Evolutionary conservation across 1,140 invertebrate species (phyloP), one percentile per base, ranked within the genome.

Genomic region (Drosophila grimshawi): DNA sequence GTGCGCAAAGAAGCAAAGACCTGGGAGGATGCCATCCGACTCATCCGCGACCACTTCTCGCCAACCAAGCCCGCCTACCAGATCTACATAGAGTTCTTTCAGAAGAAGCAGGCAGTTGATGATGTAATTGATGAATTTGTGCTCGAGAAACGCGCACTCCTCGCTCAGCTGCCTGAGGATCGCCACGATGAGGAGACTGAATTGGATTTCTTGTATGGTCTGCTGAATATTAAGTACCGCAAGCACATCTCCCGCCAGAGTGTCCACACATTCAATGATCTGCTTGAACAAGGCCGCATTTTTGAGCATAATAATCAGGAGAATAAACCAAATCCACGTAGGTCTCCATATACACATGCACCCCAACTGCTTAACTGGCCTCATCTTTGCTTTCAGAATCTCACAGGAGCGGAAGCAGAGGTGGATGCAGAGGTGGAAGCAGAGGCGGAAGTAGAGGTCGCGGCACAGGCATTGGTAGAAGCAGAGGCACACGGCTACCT

Each of bases 1-100:
- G 85, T 93, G 0, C 92, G 93, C 29, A 78, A 80, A 53, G 91
- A 92, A 72, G 90, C 88, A 6, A 76, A 80, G 39, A 92, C 90
- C 4, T 92, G 90, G 86, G 70, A 80, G 6, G 90, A 91, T 7
- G 91, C 77, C 43, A 70, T 92, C 45, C 65, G 5, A n/a, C 76
- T 89, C 5, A 80, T 92, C 27, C 81, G 90, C 4, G 82, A 90
- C 32, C 83, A 91, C 48, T 92, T 92, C 27, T 81, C 90, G 32
- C 90, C 90, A 37, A 73, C 77, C 2, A 92, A 92, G 60, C 90
- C 90, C 37, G 61, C 81, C 30, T 91, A 92, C 51, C 90, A 92
- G 73, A 70, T 92, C 19, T 92, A 92, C 62, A 80, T 90, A 68
- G 86, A 92, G 72, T 74, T 92, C 67, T 92, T 92, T 49, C 75